Base-by-base conservation (phyloP, 2,797 vertebrate genomes). In the Enteromius afrohamiltoni region DNA sequence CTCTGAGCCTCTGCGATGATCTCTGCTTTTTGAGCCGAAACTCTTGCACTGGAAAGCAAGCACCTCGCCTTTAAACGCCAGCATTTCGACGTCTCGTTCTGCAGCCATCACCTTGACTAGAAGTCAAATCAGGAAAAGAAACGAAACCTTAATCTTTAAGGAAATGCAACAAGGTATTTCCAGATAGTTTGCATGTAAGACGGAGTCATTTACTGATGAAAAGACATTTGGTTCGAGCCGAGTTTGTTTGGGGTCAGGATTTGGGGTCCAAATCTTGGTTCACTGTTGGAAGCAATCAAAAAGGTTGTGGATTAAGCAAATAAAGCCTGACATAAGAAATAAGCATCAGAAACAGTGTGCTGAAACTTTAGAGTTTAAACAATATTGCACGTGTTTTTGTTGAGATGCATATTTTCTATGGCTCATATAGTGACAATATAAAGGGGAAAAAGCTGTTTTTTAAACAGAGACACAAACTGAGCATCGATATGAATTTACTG, bases 41-140 rank as follows among this genome's bases (percentile, higher is more conserved):
- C 88, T 87, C 85, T 91, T 92, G 83, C 95, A 86, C 29, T 89
- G 88, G 90, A 98, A 97, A n/a, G 86, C 47, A 14, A 97, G 90
- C 21, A 98, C 83, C 83, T 95, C 95, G 0, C 98, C 97, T 73
- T 92, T 91, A 69, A 94, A 90, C 83, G 95, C 89, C 19, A 97
- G 76, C 21, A 88, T 78, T 40, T 88, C 79, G 17, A 67, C 68
- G 45, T 6, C 23, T 68, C 6, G 49, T 47, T 82, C 88, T 29
- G 70, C 23, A 0, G 77, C 80, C 87, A 88, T 88, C 77, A 76
- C 1, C 21, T 21, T 21, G 49, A 34, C 21, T 2, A 1, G 16
- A 29, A 45, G 26, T 26, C 19, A 42, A 26, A 0, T 45, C 23
- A 2, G 6, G 2, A n/a, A 8, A 4, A 17, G 62, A 51, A 19